A percentile compares a stretch with the other conserved stretches of the same genome.
Evolutionary conservation across 2,888 invertebrate genomes (phyloP).

Genomic region (Cordilura impudica): DNA sequence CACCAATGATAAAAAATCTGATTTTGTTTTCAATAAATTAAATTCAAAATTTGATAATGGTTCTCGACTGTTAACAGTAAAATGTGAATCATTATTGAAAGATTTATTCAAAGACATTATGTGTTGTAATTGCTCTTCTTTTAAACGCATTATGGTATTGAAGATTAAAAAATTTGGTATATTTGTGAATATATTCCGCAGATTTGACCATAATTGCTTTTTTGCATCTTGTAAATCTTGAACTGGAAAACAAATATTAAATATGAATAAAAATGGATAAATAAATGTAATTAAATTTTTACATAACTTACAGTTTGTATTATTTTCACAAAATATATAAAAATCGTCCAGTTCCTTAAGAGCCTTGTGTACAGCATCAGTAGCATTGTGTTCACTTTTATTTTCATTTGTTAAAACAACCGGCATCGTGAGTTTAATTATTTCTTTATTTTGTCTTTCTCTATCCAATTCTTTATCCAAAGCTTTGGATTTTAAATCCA

Average conservation of each 20-base stretch:
- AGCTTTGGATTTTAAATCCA: slow-evolving; percentile 69
- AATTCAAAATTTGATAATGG: slow-evolving; percentile 69
- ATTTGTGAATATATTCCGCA: slow-evolving; percentile 71
- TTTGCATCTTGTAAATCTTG: slow-evolving; percentile 69
- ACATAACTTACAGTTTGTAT: slow-evolving; percentile 61
- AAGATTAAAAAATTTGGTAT: slow-evolving; percentile 74
- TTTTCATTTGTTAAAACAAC: slow-evolving; percentile 70
- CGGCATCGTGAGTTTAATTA: slow-evolving; percentile 72
- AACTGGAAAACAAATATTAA: slow-evolving; percentile 55
- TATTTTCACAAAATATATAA: slow-evolving; percentile 68
- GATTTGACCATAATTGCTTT: slow-evolving; percentile 71
- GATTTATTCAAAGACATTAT: slow-evolving; percentile 70
- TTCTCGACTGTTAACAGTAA: slow-evolving; percentile 51
- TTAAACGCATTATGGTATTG: slow-evolving; percentile 71
- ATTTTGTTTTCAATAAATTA: slow-evolving; percentile 72
- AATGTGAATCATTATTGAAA: slow-evolving; percentile 37
- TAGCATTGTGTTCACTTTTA: slow-evolving; percentile 70
- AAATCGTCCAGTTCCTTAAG: slow-evolving; percentile 71
- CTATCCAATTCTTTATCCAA: slow-evolving; percentile 66
- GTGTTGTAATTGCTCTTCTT: slow-evolving; percentile 74
- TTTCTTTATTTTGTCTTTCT: slow-evolving; percentile 68
- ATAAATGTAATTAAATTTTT: background rate
- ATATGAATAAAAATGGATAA: background rate
- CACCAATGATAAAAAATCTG: slow-evolving; percentile 70
- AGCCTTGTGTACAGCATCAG: slow-evolving; percentile 69